Evolutionary conservation across 2,797 vertebrate genomes (phyloP).

Genomic region (Psittacula echo): DNA sequence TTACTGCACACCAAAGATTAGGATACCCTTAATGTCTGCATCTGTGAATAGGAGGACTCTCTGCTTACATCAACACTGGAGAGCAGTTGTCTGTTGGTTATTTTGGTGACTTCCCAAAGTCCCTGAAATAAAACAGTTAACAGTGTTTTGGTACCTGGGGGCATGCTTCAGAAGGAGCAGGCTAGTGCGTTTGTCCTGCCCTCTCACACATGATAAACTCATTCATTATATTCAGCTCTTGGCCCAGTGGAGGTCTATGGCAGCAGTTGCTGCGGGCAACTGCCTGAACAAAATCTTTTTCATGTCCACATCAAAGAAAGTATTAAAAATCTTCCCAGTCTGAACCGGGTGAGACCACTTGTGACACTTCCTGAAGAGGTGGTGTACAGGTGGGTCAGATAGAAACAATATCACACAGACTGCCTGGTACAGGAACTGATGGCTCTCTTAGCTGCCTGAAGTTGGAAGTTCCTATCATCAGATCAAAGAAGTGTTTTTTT

Average conservation of each 20-base stretch:
- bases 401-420: background rate
- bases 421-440: background rate
- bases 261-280: constrained; percentile 70
- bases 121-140: background rate
- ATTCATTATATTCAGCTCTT: constrained; percentile 48
- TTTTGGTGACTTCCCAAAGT: background rate
- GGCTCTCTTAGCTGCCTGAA: background rate
- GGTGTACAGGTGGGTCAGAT: background rate
- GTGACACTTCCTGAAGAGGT: background rate
- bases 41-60: background rate
- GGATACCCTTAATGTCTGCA: background rate
- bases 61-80: background rate
- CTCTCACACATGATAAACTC: background rate
- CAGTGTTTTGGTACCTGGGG: background rate
- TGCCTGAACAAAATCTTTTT: constrained; percentile 60
- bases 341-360: background rate
- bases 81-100: background rate
- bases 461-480: background rate
- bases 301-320: constrained; percentile 1
- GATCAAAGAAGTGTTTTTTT: background rate
- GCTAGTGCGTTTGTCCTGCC: background rate
- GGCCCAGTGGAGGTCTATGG: constrained; percentile 33
- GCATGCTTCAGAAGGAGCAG: background rate
- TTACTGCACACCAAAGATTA: background rate
- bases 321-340: constrained; percentile 7